phyloP scores from a whole-genome alignment of 2,888 invertebrate species.

The Psylliodes chrysocephalus region DNA sequence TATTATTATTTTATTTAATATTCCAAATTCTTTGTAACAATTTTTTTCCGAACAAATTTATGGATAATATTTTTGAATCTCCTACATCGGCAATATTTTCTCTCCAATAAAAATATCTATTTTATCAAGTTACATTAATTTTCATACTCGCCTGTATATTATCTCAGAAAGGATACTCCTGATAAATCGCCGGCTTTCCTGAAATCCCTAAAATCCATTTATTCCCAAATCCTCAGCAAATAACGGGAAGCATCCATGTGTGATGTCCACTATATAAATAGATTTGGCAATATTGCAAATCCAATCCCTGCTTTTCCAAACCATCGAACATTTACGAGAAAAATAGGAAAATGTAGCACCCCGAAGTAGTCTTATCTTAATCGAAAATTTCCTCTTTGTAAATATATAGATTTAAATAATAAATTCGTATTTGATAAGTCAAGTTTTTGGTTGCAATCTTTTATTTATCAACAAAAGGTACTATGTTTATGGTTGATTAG shows the following conservation, averaged over 20 bases:
- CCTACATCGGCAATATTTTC: no score
- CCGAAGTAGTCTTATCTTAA: constrained; percentile 25
- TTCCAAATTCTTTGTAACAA: no score
- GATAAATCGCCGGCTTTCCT: constrained; percentile 28
- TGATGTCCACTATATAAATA: constrained; percentile 47
- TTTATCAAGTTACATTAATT: constrained; percentile 13
- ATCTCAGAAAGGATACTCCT: background rate
- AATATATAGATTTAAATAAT: no score
- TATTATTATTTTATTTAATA: no score
- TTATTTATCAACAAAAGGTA: no score
- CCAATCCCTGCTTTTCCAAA: constrained; percentile 40
- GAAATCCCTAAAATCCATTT: constrained; percentile 38
- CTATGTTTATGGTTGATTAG: no score
- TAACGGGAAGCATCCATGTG: constrained; percentile 50
- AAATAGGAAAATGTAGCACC: constrained; percentile 20
- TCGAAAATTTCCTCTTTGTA: constrained; percentile 5
- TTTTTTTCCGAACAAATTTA: no score
- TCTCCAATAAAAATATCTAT: no score
- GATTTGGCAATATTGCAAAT: constrained; percentile 34
- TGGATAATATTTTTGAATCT: no score
- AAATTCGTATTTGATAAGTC: no score
- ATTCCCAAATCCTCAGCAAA: constrained; percentile 48
- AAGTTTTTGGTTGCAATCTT: no score
- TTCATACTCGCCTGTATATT: constrained; percentile 6
- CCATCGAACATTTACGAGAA: constrained; percentile 33